Percentiles rank a stretch among this genome's conserved stretches.
Evolutionary conservation across 1,140 invertebrate species (phyloP).

Genomic region (Fopius arisanus): DNA sequence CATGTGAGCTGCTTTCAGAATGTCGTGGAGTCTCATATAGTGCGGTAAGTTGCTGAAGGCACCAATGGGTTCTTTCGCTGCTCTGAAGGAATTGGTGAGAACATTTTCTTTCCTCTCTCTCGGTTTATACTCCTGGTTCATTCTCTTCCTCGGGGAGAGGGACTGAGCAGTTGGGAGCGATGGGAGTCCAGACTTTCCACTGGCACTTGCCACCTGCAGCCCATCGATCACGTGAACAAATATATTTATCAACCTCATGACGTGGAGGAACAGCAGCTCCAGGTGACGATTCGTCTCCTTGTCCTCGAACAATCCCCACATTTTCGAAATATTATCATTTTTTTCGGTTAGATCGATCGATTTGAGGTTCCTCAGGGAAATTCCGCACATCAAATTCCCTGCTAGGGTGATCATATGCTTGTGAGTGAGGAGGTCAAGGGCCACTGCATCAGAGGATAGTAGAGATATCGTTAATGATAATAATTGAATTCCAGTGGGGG

Average conservation of each 20-base stretch:
- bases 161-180: constrained; percentile 66
- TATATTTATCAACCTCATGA: constrained; percentile 76
- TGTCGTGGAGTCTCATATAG: constrained; percentile 81
- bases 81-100: constrained; percentile 31
- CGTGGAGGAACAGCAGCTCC: constrained; percentile 74
- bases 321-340: constrained; percentile 33
- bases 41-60: constrained; percentile 74
- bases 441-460: constrained; percentile 68
- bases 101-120: constrained; percentile 49
- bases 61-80: constrained; percentile 62
- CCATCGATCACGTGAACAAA: constrained; percentile 82
- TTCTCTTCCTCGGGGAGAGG: constrained; percentile 66
- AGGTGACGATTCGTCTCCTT: constrained; percentile 60
- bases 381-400: constrained; percentile 74
- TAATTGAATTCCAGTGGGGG: constrained; percentile 53
- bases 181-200: constrained; percentile 65
- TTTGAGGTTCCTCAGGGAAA: constrained; percentile 53
- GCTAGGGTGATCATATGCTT: constrained; percentile 69
- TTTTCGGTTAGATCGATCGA: constrained; percentile 37
- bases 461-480: constrained; percentile 65
- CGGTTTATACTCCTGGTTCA: constrained; percentile 50
- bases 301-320: constrained; percentile 69
- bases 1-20: constrained; percentile 76
- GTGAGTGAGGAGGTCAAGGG: constrained; percentile 72
- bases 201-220: constrained; percentile 51